Base-by-base conservation (phyloP, 35 echinoderm and acorn worm genomes). In the Heliocidaris tuberculata region DNA sequence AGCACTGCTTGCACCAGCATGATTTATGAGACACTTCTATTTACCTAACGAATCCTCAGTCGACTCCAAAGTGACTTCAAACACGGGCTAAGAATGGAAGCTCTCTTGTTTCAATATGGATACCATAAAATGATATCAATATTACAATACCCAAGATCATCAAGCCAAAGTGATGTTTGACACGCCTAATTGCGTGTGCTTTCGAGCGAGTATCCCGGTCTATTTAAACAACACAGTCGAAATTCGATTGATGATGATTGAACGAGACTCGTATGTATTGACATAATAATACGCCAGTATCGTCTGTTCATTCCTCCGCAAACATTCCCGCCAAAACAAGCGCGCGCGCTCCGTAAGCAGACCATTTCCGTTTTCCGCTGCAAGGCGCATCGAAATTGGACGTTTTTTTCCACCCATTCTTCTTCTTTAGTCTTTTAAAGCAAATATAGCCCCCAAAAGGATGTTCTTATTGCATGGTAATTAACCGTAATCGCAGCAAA, bases 191-290 rank as follows among this genome's bases (percentile, higher is more conserved):
- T 93, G 50, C 91, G 91, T 93, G 48, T 93, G 48, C 47, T 93
- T 93, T 93, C 48, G 48, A 93, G 91, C 91, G 91, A 93, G 91
- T 93, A 59, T 32, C 87, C 87, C 87, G 87, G 87, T 89, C 87
- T 89, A 89, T 89, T 89, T 89, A 89, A 89, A 93, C 50, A 93
- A 78, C 48, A 59, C 50, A 56, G 31, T 13, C 48, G 50, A 49
- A 93, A 93, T 89, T 89, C 87, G 50, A 93, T 42, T 49, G 91
- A 93, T 93, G 47, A 93, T 93, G 91, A 93, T 93, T 42, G 91
- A 93, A 93, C 48, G 91, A 93, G 91, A 93, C 13, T 93, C 48
- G 91, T 93, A 93, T 93, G 91, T 93, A 48, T 93, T 93, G 91
- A 93, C 91, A 93, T 48, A 93, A 93, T 48, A 52, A 48, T 93